Evolutionary conservation across 2,888 invertebrate species (phyloP).

Genomic region (Gasteruption jaculator): DNA sequence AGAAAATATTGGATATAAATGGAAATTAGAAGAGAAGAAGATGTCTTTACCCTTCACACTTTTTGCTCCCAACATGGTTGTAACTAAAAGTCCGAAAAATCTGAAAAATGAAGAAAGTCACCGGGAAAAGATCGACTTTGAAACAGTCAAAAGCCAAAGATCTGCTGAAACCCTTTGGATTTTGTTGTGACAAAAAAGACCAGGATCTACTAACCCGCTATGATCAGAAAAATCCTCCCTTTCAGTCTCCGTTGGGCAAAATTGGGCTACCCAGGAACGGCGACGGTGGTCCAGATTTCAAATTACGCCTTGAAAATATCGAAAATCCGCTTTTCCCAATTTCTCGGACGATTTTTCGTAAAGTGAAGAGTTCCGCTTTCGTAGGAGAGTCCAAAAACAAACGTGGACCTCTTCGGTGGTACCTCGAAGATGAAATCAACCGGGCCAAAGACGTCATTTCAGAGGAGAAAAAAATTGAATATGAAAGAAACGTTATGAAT

Average conservation of each 20-base stretch:
- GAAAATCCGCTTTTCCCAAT: no score
- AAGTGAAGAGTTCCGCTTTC: conserved; percentile 11
- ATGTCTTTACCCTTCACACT: no score
- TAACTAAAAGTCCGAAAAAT: conserved; percentile 2
- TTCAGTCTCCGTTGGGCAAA: conserved; percentile 23
- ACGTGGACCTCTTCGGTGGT: conserved; percentile 33
- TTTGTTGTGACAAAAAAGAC: conserved; percentile 35
- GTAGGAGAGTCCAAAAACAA: conserved; percentile 30
- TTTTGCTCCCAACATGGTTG: no score
- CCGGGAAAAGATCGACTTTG: not conserved
- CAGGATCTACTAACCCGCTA: conserved; percentile 28
- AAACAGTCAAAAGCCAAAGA: conserved; percentile 11
- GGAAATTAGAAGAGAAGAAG: no score
- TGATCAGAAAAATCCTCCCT: conserved; percentile 25
- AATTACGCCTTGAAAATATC: conserved; percentile 34
- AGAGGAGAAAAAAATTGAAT: conserved; percentile 19
- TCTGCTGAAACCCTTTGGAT: conserved; percentile 34
- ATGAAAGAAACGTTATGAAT: conserved; percentile 18
- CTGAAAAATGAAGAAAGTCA: not conserved
- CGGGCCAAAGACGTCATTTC: conserved; percentile 29
- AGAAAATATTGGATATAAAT: conserved; percentile 2
- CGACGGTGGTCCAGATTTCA: conserved; percentile 35
- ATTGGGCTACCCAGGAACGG: conserved; percentile 20
- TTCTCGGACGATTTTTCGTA: conserved; percentile 17
- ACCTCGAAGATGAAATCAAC: conserved; percentile 37